A percentile compares a stretch with the other conserved stretches of the same genome.
phyloP scores from a whole-genome alignment of 2,797 vertebrate species.

The Malacoraja senta region DNA sequence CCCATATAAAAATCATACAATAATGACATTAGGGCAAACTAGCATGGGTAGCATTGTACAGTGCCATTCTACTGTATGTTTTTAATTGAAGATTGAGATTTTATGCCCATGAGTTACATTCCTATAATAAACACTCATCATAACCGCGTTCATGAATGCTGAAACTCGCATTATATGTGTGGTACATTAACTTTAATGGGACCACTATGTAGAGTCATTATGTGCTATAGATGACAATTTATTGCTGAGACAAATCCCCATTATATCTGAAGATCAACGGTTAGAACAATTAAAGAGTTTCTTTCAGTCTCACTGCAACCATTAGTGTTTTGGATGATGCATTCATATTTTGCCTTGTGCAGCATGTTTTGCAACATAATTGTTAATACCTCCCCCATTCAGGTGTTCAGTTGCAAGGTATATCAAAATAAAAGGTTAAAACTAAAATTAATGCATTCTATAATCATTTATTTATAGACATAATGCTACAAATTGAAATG shows the following conservation, averaged over 20 bases:
- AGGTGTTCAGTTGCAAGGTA: neutral
- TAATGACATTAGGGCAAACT: too few species aligned
- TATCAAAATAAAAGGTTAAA: slow-evolving; percentile 4
- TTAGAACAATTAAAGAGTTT: slow-evolving; percentile 30
- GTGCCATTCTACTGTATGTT: too few species aligned
- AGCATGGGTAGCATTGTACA: too few species aligned
- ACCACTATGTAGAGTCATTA: neutral
- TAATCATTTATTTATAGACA: neutral
- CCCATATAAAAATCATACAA: too few species aligned
- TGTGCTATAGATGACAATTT: neutral
- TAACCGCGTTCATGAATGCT: neutral
- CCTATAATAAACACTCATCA: neutral
- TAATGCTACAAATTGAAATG: neutral
- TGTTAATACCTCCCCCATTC: neutral
- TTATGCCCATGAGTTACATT: neutral
- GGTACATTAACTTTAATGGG: slow-evolving; percentile 25
- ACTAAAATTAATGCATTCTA: neutral
- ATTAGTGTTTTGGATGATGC: slow-evolving; percentile 5
- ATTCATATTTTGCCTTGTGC: slow-evolving; percentile 3
- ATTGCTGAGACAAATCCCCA: neutral
- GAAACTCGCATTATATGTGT: slow-evolving; percentile 2
- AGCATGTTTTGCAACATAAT: neutral
- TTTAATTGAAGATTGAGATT: neutral
- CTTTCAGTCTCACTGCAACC: neutral
- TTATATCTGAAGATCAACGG: slow-evolving; percentile 8